Evolutionary conservation across 2,113 vertebrate species (phyloP), one percentile per base, ranked within the genome.

Genomic region (Hippocampus barbouri): DNA sequence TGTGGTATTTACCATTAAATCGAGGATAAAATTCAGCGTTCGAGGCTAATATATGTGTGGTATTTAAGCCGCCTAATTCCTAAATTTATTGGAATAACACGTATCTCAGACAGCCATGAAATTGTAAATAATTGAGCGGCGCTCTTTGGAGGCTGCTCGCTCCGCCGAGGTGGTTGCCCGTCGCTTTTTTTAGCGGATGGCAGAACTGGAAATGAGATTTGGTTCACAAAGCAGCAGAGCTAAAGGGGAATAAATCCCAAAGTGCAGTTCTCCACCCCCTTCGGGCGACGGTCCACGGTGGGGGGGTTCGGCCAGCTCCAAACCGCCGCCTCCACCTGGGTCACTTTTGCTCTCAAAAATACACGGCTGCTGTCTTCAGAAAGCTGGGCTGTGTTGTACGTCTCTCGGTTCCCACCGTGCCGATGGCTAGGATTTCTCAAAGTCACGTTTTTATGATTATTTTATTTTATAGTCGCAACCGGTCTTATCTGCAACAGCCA

Each of bases 91-190:
- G 87, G 82, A 89, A 89, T 88, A 89, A 91, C 88, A 87, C 80
- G 80, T 82, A 88, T 87, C 86, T 87, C 78, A 81, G 86, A 86
- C 90, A 90, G 82, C 83, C 88, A 83, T 92, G 90, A 89, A 90
- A 92, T 91, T 91, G 88, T 90, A 88, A 90, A 89, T 90, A 91
- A 91, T 91, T 90, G 87, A 89, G 79, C 40, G 20, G 82, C 76
- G 85, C 84, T 85, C 74, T 80, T 73, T 65, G 74, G 81, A 85
- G 75, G 79, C 53, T 72, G 84, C 80, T 88, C 78, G 80, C 77
- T 72, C 74, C 6, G 72, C 69, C 54, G 72, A 78, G 81, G 66
- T 75, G 73, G 69, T 69, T 68, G 64, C 59, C 74, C 57, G 77
- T 80, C 79, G 66, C 41, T 75, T 68, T 45, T 74, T 77, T 75